Conservation (phyloP, 2,797 vertebrate species). For the Phalanger gymnotis region DNA sequence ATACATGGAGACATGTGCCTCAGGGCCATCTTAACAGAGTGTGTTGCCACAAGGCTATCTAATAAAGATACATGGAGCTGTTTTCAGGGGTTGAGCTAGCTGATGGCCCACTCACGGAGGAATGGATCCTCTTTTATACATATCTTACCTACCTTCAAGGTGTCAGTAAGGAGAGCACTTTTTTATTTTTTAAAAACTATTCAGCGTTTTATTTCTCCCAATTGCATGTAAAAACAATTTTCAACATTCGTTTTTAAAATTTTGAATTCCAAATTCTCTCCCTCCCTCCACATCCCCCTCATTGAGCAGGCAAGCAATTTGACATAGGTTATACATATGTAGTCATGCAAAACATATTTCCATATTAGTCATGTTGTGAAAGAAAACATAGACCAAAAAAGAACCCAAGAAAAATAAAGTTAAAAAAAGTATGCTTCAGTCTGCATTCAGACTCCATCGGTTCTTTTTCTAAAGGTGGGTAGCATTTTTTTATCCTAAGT, state of each 20-base stretch:
- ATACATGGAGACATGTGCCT: neutral
- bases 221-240: neutral
- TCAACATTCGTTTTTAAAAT: neutral
- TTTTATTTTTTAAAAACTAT: neutral
- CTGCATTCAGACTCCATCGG: neutral
- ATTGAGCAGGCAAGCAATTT: neutral
- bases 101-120: neutral
- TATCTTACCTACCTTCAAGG: neutral
- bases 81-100: neutral
- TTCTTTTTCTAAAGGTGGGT: neutral
- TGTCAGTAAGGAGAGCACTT: neutral
- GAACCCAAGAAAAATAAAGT: neutral
- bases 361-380: neutral
- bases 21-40: neutral
- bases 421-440: neutral
- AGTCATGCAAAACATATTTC: neutral
- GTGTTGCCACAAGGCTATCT: neutral
- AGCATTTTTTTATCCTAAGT: neutral
- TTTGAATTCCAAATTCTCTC: neutral
- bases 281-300: neutral
- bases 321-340: neutral
- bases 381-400: neutral
- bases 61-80: neutral
- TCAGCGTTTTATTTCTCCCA: neutral
- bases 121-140: neutral